Base-by-base conservation (phyloP, 2,113 vertebrate species). In the Nyctereutes procyonoides region DNA sequence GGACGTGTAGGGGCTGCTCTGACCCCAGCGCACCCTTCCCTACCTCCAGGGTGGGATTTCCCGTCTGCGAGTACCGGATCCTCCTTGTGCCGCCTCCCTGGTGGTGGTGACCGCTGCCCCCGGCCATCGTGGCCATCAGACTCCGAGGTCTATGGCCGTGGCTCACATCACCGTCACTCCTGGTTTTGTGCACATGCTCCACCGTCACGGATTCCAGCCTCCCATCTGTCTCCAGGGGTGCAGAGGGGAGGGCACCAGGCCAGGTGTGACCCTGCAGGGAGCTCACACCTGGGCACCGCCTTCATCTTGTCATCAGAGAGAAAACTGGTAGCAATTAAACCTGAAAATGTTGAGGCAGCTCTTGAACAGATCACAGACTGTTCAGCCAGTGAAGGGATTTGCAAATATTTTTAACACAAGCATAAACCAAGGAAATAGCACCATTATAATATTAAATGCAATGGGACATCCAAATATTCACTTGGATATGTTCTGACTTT, bases 181-280 rank as follows among this genome's bases (percentile, higher is more conserved):
- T 43, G 43, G 43, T 43, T 43, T 43, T 43, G 43, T 43, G 43
- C 43, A 43, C 43, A 43, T 43, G 43, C 43, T 43, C 43, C 43
- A 43, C 43, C 43, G 7, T 43, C 43, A 43, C 43, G 43, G 43
- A 43, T 43, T 43, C 43, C 43, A 43, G 43, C 9, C 20, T 48
- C 43, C 77, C 10, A 32, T 17, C 77, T 3, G 6, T 56, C 2
- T 7, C 48, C 77, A 7, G 3, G 11, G 0, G 0, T 26, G 14
- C 48, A 5, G 32, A 8, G 1, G 26, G 2, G 1, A 16, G 12
- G 19, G 13, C 48, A 7, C 38, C 1, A 7, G 71, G 8, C 3
- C 3, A 13, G 88, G 16, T 2, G 0, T 0, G 5, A 10, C 19
- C 0, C 0, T 11, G 53, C 0, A 0, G 22, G 4, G 4, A 0